phyloP scores from a whole-genome alignment of 2,797 vertebrate species.

The Microctenopoma steveboyesi region DNA sequence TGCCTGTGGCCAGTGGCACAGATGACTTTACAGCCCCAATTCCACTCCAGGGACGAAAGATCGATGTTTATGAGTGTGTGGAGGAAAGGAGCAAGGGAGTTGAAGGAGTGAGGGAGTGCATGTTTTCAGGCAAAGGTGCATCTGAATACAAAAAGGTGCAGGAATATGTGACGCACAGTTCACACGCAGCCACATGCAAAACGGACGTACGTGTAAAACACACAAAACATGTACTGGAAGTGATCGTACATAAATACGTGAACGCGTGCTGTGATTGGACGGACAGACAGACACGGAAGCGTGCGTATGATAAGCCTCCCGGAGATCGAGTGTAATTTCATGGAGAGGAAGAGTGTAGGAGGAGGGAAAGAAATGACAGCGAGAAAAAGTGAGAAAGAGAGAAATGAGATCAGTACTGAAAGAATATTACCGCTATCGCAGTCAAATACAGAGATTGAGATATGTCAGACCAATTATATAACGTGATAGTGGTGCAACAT shows the following conservation, averaged over 20 bases:
- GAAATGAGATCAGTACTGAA: constrained; percentile 16
- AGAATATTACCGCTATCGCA: constrained; percentile 27
- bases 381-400: constrained; percentile 20
- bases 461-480: constrained; percentile 64
- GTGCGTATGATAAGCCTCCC: constrained; percentile 11
- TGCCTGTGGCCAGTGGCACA: constrained; percentile 36
- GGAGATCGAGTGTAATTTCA: constrained; percentile 19
- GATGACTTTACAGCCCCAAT: constrained; percentile 39
- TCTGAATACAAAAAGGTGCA: constrained; percentile 9
- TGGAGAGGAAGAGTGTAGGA: background rate
- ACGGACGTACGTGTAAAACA: background rate
- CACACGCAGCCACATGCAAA: background rate
- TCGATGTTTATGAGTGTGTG: constrained; percentile 65
- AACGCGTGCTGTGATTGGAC: background rate
- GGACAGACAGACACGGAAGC: constrained; percentile 6
- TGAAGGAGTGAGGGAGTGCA: background rate
- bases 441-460: constrained; percentile 61
- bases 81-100: constrained; percentile 20
- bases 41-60: constrained; percentile 38
- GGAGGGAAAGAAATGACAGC: constrained; percentile 9
- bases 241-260: constrained; percentile 3
- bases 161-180: background rate
- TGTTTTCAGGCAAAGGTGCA: constrained; percentile 8
- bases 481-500: constrained; percentile 60
- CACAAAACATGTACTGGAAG: background rate